Base-by-base conservation (phyloP, 2,113 vertebrate species). In the Serinus canaria region DNA sequence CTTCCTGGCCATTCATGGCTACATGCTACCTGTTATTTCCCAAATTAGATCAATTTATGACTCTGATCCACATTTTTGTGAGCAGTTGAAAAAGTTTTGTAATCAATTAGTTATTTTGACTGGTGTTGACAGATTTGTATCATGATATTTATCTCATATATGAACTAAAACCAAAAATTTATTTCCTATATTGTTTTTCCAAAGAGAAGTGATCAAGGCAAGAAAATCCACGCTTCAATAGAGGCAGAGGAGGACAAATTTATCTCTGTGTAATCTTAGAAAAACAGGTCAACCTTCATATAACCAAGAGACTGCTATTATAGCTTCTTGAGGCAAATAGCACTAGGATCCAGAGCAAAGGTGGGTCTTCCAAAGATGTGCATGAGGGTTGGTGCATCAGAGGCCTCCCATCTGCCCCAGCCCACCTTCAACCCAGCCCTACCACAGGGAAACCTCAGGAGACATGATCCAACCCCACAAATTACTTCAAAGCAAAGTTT, bases 391-490 rank as follows among this genome's bases (percentile, higher is more conserved):
- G 58, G 6, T 9, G 10, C 2, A 5, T 33, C 59, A 79, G 58
- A 50, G 6, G 6, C 24, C 30, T 52, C 28, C 37, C 60, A 56
- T 5, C 23, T 41, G 21, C 62, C 62, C 56, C 31, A 31, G 41
- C 37, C 15, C 28, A 24, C 6, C 0, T 39, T 37, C 41, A 27
- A 10, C 28, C 25, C 39, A 53, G 47, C 13, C 17, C 7, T 44
- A 52, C 5, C 6, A 3, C 3, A 39, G 80, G 28, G 22, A 52
- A 83, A 39, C 30, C 13, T 28, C 49, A 44, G 46, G 33, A 28
- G 43, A 37, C 25, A 23, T 1, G 2, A 82, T 23, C n/a, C 30
- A 85, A 10, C 11, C 6, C 1, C 0, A 62, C 10, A 15, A 44
- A 56, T 37, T 2, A 72, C 11, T 49, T 77, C 33, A 35, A 62